Evolutionary conservation across 2,797 vertebrate genomes (phyloP).

Genomic region (Sebastes steindachneri): DNA sequence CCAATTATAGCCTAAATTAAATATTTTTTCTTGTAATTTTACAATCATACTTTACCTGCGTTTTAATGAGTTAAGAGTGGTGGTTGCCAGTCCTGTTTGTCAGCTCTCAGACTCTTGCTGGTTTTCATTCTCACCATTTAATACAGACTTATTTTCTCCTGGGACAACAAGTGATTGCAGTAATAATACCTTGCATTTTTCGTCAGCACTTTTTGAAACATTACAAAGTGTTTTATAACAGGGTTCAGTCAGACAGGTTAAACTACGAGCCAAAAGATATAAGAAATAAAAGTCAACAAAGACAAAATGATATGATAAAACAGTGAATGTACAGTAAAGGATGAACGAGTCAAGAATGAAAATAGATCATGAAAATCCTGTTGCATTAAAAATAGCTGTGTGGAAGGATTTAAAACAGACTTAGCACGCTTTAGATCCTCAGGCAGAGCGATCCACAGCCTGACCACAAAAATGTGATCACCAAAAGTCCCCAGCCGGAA

Average conservation of each 20-base stretch:
- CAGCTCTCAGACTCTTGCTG: background rate
- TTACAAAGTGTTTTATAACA: background rate
- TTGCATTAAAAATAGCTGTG: background rate
- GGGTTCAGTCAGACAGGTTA: background rate
- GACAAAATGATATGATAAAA: background rate
- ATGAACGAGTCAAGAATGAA: background rate
- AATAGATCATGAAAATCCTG: background rate
- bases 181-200: background rate
- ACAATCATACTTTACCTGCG: background rate
- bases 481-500: background rate
- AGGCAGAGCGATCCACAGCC: background rate
- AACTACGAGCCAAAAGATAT: background rate
- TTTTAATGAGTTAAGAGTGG: background rate
- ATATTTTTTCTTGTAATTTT: background rate
- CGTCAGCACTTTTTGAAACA: background rate
- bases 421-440: background rate
- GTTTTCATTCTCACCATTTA: conserved; percentile 21
- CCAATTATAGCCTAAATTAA: background rate
- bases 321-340: background rate
- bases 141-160: conserved; percentile 2
- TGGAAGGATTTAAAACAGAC: background rate
- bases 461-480: background rate
- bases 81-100: background rate
- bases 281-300: background rate
- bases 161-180: conserved; percentile 1